Conservation (phyloP, 2,888 invertebrate genomes). For the Drosophila glabriapex region DNA sequence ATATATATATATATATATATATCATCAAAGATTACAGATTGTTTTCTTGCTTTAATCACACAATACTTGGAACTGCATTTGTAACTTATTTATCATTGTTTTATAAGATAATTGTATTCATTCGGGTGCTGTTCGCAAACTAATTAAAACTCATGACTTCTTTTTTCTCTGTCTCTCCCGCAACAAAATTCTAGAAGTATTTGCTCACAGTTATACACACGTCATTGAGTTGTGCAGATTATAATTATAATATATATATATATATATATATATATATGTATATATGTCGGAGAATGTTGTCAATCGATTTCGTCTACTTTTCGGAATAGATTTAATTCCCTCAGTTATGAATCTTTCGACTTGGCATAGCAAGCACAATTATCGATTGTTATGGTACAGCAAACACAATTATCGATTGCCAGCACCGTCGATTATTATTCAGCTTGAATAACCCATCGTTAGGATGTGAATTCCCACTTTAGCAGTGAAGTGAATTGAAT, state of each 20-base stretch:
- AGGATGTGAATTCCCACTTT: slow-evolving; percentile 45
- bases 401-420: slow-evolving; percentile 17
- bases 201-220: neutral
- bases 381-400: neutral
- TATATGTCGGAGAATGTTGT: too few species aligned
- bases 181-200: neutral
- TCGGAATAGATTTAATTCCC: neutral
- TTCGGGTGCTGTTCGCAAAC: neutral
- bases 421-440: slow-evolving; percentile 16
- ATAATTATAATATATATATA: neutral
- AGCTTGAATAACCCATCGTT: slow-evolving; percentile 19
- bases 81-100: slow-evolving; percentile 8
- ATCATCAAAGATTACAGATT: neutral
- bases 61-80: slow-evolving; percentile 1
- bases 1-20: neutral
- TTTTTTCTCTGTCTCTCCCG: neutral
- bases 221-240: slow-evolving; percentile 7
- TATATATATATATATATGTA: too few species aligned
- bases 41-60: neutral
- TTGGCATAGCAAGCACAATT: neutral
- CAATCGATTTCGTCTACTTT: neutral
- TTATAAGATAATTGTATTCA: slow-evolving; percentile 5
- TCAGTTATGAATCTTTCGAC: neutral
- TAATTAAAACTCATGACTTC: neutral
- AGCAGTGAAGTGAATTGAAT: slow-evolving; percentile 47